Percentiles rank a stretch among this genome's conserved stretches.
Conservation (phyloP, 1,140 invertebrate genomes). For the Bombus balteatus region DNA sequence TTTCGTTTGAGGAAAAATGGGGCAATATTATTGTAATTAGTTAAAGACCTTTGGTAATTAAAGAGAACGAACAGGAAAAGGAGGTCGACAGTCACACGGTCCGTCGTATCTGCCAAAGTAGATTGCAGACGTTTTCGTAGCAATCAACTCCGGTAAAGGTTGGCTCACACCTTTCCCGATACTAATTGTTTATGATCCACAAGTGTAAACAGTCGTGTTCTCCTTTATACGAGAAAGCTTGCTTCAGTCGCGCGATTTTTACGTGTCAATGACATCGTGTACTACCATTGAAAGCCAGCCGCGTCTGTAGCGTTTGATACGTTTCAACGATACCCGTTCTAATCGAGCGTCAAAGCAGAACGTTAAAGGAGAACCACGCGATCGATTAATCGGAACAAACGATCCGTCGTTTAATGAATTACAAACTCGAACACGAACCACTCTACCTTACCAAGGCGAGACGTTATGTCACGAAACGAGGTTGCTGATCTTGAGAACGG, state of each 20-base stretch:
- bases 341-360: background rate
- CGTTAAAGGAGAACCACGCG: slow-evolving; percentile 1
- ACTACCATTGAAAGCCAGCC: slow-evolving; percentile 11
- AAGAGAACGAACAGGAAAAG: slow-evolving; percentile 43
- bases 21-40: background rate
- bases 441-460: no score
- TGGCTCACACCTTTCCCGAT: slow-evolving; percentile 44
- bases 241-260: slow-evolving; percentile 36
- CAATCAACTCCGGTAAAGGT: slow-evolving; percentile 56
- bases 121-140: slow-evolving; percentile 48
- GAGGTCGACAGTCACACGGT: slow-evolving; percentile 50
- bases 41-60: slow-evolving; percentile 28
- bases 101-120: slow-evolving; percentile 42
- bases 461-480: slow-evolving; percentile 49
- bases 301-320: slow-evolving; percentile 13
- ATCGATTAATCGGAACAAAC: slow-evolving; percentile 31
- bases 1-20: slow-evolving; percentile 12
- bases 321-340: background rate
- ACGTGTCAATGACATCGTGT: slow-evolving; percentile 33
- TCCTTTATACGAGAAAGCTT: slow-evolving; percentile 55
- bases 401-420: background rate
- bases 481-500: slow-evolving; percentile 59
- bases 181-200: slow-evolving; percentile 52
- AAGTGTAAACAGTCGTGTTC: slow-evolving; percentile 61
- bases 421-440: background rate